Evolutionary conservation across 2,888 invertebrate genomes (phyloP), one percentile per base, ranked within the genome.

Genomic region (Chrysopilus asiliformis): DNA sequence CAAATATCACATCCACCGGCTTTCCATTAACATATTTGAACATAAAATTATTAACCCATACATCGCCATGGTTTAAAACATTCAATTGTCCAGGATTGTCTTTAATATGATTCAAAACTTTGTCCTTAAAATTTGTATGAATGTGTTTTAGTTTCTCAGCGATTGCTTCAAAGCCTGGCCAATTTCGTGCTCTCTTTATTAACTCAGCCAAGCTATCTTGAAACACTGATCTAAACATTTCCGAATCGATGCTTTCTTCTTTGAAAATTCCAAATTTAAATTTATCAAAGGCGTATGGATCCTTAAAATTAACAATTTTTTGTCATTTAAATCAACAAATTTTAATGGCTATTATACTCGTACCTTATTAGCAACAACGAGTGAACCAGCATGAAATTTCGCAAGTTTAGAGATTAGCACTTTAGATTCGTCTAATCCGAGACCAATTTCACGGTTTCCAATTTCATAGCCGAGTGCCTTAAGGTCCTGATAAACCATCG

Each of bases 321-420:
- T n/a, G n/a, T 60, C 62, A n/a, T n/a, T n/a, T n/a, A n/a, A n/a
- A n/a, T n/a, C n/a, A n/a, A n/a, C n/a, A n/a, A n/a, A n/a, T n/a
- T n/a, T n/a, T n/a, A n/a, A n/a, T n/a, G n/a, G n/a, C n/a, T n/a
- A n/a, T n/a, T n/a, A n/a, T n/a, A n/a, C n/a, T n/a, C n/a, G n/a
- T n/a, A n/a, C n/a, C n/a, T n/a, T n/a, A n/a, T n/a, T n/a, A n/a
- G n/a, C n/a, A n/a, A n/a, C n/a, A n/a, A n/a, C n/a, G n/a, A 71
- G 64, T 2, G 72, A 71, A 12, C 65, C 60, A 9, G 71, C 72
- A 49, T 73, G 73, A 46, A 71, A 67, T 45, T 59, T 63, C 2
- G 68, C 72, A 49, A 73, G 49, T 49, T 68, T 68, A 38, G 57
- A 56, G 2, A 73, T 46, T 7, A 70, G 65, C 24, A 68, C 46